These are phyloP conservation scores for Spinus pinus DNA, from an alignment of 2,797 vertebrate genomes.

Conservation along the genomic window DNA sequence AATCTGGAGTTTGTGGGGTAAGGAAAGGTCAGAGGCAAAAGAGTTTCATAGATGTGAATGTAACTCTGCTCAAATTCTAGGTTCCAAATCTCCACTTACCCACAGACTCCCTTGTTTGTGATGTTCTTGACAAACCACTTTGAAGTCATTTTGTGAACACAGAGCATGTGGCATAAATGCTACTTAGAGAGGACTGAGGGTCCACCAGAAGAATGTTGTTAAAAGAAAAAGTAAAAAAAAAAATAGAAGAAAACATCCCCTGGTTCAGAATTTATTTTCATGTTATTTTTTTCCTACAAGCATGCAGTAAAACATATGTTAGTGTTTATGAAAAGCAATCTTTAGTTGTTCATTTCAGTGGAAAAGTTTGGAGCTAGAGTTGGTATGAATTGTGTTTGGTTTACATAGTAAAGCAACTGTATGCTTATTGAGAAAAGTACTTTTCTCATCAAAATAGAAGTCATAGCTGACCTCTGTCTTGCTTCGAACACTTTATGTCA, in stretches of 20 bases:
- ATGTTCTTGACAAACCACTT: not conserved
- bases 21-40: not conserved
- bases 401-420: not conserved
- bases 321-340: not conserved
- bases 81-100: not conserved
- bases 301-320: not conserved
- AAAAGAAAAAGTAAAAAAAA: not conserved
- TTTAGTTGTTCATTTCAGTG: not conserved
- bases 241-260: not conserved
- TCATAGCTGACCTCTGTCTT: not conserved
- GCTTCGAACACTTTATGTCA: not conserved
- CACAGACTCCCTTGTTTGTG: not conserved
- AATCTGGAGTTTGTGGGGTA: not conserved
- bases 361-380: not conserved
- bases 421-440: no score
- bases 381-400: not conserved
- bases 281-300: not conserved
- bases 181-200: not conserved
- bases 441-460: not conserved
- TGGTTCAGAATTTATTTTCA: not conserved
- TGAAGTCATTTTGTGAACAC: not conserved
- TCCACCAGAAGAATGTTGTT: not conserved
- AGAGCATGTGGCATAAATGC: not conserved
- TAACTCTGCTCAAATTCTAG: not conserved
- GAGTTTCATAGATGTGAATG: not conserved